phyloP scores from a whole-genome alignment of 2,113 vertebrate genomes.

The Hippocampus abdominalis region DNA sequence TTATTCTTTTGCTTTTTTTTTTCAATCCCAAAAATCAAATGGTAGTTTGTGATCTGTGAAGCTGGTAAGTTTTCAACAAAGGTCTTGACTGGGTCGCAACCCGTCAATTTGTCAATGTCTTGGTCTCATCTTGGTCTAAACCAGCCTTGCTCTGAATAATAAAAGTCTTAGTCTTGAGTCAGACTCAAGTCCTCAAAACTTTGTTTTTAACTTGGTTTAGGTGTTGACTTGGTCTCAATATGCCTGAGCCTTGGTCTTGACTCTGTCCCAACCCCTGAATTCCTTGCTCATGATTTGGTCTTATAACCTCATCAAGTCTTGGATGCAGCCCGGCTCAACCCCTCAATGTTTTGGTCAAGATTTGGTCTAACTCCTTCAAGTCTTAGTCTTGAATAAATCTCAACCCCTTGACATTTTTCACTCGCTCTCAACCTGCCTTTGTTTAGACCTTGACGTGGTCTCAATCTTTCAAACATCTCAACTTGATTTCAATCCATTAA shows the following conservation, averaged over 20 bases:
- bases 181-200: neutral
- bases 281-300: neutral
- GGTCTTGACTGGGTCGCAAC: neutral
- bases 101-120: neutral
- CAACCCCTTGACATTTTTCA: neutral
- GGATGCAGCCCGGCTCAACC: no score
- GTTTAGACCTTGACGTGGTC: neutral
- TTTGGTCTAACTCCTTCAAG: neutral
- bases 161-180: neutral
- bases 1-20: neutral
- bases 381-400: neutral
- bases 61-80: neutral
- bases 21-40: neutral
- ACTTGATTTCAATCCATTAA: neutral
- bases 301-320: neutral
- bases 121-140: no score
- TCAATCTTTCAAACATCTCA: neutral
- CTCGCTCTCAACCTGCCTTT: neutral
- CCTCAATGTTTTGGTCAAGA: no score
- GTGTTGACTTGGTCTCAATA: neutral
- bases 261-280: neutral
- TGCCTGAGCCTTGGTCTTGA: neutral
- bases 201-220: neutral
- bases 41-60: neutral
- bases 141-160: no score